Conservation (phyloP, 2,113 vertebrate genomes). For the Pelecanus crispus region DNA sequence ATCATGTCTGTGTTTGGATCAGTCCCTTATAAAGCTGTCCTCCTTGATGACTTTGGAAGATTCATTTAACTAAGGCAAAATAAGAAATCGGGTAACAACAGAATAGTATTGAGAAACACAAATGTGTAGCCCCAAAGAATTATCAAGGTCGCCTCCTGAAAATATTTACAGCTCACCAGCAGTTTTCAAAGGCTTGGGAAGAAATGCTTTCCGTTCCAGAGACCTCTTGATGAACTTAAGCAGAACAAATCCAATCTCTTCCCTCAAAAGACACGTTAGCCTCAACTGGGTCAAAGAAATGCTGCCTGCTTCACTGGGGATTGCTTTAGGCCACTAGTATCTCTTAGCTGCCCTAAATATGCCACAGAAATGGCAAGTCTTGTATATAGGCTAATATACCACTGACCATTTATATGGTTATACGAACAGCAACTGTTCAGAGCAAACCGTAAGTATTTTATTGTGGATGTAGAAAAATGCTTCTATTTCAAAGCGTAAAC, state of each 20-base stretch:
- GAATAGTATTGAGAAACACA: not conserved
- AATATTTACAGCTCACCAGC: not conserved
- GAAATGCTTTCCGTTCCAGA: not conserved
- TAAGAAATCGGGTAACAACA: not conserved
- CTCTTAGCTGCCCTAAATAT: not conserved
- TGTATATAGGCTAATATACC: not conserved
- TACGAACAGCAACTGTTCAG: not conserved
- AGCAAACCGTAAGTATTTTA: not conserved
- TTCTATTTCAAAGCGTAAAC: not conserved
- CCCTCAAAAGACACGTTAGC: not conserved
- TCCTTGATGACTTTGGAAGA: not conserved
- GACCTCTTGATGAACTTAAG: not conserved
- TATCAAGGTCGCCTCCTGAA: not conserved
- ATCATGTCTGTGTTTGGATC: not conserved
- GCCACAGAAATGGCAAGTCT: not conserved
- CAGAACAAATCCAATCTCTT: not conserved
- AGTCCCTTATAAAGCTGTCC: not conserved
- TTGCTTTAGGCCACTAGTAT: not conserved
- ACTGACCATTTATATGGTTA: not conserved
- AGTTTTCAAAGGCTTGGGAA: not conserved
- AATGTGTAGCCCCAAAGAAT: not conserved
- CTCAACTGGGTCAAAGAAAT: not conserved
- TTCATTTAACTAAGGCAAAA: not conserved
- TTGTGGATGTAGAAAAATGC: fast-evolving
- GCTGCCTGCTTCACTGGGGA: not conserved